These are phyloP conservation scores for Medauroidea extradentata DNA, from an alignment of 1,140 invertebrate species.

Conservation along the genomic window DNA sequence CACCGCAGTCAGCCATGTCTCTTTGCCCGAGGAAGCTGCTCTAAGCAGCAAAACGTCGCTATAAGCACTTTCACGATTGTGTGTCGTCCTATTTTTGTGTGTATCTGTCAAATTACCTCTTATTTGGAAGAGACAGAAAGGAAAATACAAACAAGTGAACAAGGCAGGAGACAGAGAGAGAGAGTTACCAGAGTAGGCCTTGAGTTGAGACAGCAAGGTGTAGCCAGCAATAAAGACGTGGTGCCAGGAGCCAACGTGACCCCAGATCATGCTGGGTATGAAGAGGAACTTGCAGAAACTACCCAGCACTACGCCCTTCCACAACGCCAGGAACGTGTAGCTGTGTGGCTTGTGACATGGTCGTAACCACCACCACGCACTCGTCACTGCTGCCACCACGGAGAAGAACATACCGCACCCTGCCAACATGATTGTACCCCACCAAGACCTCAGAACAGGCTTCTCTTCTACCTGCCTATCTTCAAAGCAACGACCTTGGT, in stretches of 20 bases:
- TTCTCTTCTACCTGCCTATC: background rate
- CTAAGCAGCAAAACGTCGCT: too few species aligned
- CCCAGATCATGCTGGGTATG: conserved; percentile 8
- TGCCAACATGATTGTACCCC: background rate
- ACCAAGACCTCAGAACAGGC: background rate
- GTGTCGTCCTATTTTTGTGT: too few species aligned
- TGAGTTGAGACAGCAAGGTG: conserved; percentile 4
- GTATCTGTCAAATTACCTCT: too few species aligned
- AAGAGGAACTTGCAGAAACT: conserved; percentile 7
- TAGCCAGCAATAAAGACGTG: conserved; percentile 6
- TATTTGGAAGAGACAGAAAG: too few species aligned
- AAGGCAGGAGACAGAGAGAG: too few species aligned
- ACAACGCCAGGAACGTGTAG: background rate
- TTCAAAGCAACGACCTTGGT: background rate
- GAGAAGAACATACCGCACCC: conserved; percentile 1
- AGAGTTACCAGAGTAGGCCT: conserved; percentile 1
- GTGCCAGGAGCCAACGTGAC: background rate
- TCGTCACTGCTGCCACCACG: background rate
- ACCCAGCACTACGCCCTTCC: conserved; percentile 7
- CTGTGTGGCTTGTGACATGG: background rate
- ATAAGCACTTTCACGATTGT: too few species aligned
- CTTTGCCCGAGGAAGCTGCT: too few species aligned
- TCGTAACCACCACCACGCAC: background rate
- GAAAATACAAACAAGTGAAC: too few species aligned
- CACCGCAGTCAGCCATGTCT: too few species aligned